phyloP scores from a whole-genome alignment of 2,797 vertebrate genomes.

The Channallabes apus region DNA sequence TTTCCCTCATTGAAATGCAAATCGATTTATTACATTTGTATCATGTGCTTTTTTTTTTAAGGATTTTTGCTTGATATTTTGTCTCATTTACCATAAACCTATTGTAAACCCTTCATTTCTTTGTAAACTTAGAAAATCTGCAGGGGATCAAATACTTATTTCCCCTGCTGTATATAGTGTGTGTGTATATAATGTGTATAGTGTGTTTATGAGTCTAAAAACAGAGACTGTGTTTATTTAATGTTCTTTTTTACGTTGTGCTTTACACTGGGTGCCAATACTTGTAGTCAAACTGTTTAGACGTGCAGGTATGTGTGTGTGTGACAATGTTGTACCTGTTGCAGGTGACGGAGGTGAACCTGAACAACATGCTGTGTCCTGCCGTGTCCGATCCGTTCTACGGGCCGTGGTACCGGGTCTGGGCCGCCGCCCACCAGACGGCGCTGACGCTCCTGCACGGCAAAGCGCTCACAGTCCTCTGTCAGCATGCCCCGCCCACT shows the following conservation, averaged over 20 bases:
- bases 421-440: conserved; percentile 96
- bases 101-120: no score
- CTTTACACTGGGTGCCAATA: no score
- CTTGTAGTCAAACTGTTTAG: neutral
- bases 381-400: conserved; percentile 98
- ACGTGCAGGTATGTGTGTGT: neutral
- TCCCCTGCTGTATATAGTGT: no score
- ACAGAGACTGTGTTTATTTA: neutral
- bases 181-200: neutral
- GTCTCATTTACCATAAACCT: no score
- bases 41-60: no score
- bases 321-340: conserved; percentile 2
- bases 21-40: no score
- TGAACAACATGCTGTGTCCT: conserved; percentile 99
- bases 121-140: no score
- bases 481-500: conserved; percentile 75
- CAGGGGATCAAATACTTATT: no score
- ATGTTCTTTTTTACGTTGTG: neutral
- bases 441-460: conserved; percentile 93
- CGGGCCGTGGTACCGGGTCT: conserved; percentile 95
- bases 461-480: conserved; percentile 86
- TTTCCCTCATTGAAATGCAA: no score
- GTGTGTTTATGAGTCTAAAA: neutral
- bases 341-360: conserved; percentile 94
- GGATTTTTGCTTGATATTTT: no score